Conservation (phyloP, 2,113 vertebrate genomes). For the Daubentonia madagascariensis region DNA sequence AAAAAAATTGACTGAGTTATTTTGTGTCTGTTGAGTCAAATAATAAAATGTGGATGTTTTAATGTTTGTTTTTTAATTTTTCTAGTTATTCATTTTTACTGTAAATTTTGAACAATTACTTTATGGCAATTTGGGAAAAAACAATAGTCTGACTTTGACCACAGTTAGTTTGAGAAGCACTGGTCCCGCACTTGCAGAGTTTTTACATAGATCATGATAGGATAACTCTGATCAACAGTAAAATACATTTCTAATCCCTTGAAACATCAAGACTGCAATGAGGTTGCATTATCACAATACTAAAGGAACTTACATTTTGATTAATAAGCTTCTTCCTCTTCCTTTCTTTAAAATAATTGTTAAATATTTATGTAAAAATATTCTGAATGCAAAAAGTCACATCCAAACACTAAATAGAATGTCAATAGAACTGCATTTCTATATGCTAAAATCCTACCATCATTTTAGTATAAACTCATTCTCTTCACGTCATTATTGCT, state of each 20-base stretch:
- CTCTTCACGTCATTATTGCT: neutral
- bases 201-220: neutral
- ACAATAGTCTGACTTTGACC: neutral
- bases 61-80: neutral
- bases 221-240: neutral
- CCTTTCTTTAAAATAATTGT: neutral
- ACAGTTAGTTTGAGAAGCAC: neutral
- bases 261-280: neutral
- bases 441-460: neutral
- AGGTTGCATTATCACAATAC: neutral
- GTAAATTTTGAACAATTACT: neutral
- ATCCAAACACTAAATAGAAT: constrained; percentile 37
- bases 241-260: neutral
- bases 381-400: constrained; percentile 24
- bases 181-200: neutral
- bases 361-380: constrained; percentile 53
- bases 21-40: neutral
- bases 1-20: neutral
- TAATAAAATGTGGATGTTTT: neutral
- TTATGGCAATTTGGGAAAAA: neutral
- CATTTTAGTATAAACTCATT: neutral
- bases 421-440: neutral
- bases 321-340: neutral
- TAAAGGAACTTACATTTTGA: constrained; percentile 28
- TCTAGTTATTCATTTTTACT: neutral